Conservation (phyloP, 1,140 invertebrate species). For the Cepaea nemoralis region DNA sequence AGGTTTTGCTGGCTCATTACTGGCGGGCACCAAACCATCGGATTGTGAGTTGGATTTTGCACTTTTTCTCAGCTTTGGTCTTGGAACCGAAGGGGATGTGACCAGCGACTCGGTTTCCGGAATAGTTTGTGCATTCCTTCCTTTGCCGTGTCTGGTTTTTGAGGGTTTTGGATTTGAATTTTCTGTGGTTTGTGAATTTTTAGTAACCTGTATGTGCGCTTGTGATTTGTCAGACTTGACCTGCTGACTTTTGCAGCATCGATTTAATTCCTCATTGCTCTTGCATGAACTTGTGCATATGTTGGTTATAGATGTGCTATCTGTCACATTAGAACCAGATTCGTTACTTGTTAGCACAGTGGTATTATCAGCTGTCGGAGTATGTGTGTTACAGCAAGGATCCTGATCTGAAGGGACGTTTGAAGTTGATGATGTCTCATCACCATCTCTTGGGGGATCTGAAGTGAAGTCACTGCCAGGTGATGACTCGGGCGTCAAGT, state of each 20-base stretch:
- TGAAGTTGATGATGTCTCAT: neutral
- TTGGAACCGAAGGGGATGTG: conserved; percentile 11
- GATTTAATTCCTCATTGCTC: neutral
- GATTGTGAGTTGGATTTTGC: neutral
- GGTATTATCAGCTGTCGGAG: neutral
- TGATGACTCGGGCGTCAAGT: conserved; percentile 14
- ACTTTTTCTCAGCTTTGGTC: neutral
- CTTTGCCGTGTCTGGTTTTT: neutral
- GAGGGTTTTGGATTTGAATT: neutral
- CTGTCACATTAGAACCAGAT: neutral
- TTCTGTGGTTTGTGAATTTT: neutral
- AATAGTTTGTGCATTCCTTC: neutral
- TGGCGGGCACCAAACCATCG: neutral
- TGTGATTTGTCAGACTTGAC: neutral
- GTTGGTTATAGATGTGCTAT: neutral
- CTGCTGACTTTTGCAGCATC: neutral
- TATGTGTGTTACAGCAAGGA: neutral
- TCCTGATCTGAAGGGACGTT: neutral
- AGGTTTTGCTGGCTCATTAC: conserved; percentile 16
- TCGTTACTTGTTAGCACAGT: neutral
- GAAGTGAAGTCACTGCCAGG: neutral
- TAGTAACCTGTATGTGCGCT: neutral
- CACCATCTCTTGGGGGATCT: neutral
- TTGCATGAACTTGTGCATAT: neutral
- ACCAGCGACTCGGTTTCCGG: neutral